Evolutionary conservation across 2,113 vertebrate species (phyloP).

Genomic region (Meleagris gallopavo): DNA sequence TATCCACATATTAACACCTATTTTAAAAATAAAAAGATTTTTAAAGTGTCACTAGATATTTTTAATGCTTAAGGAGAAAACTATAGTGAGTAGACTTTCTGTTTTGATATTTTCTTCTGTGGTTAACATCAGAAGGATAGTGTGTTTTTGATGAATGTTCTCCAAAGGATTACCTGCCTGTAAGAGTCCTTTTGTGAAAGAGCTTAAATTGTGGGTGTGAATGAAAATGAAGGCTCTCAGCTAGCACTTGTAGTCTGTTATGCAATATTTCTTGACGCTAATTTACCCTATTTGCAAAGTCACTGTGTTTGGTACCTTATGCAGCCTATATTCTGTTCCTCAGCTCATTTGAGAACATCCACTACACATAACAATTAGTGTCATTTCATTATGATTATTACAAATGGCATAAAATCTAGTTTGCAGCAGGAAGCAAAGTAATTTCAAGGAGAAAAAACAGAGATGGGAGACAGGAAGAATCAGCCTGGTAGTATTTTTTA

Average conservation of each 20-base stretch:
- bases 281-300: constrained; percentile 63
- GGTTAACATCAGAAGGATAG: constrained; percentile 22
- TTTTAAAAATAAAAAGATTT: background rate
- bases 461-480: constrained; percentile 33
- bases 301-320: constrained; percentile 57
- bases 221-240: constrained; percentile 54
- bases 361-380: constrained; percentile 44
- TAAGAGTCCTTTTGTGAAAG: constrained; percentile 30
- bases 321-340: constrained; percentile 57
- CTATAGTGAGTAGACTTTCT: background rate
- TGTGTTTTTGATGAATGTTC: constrained; percentile 25
- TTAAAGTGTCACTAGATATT: background rate
- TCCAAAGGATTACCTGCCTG: constrained; percentile 30
- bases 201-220: constrained; percentile 52
- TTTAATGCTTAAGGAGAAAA: constrained; percentile 18
- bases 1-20: background rate
- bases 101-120: constrained; percentile 3
- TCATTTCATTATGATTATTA: constrained; percentile 53
- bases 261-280: constrained; percentile 63
- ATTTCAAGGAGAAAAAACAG: constrained; percentile 64
- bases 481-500: constrained; percentile 32
- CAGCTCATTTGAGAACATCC: constrained; percentile 60
- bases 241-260: constrained; percentile 51
- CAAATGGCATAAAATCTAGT: constrained; percentile 48
- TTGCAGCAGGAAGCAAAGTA: constrained; percentile 67